Evolutionary conservation across 2,113 vertebrate genomes (phyloP), one percentile per base, ranked within the genome.

Genomic region (Dicrurus megarhynchus): DNA sequence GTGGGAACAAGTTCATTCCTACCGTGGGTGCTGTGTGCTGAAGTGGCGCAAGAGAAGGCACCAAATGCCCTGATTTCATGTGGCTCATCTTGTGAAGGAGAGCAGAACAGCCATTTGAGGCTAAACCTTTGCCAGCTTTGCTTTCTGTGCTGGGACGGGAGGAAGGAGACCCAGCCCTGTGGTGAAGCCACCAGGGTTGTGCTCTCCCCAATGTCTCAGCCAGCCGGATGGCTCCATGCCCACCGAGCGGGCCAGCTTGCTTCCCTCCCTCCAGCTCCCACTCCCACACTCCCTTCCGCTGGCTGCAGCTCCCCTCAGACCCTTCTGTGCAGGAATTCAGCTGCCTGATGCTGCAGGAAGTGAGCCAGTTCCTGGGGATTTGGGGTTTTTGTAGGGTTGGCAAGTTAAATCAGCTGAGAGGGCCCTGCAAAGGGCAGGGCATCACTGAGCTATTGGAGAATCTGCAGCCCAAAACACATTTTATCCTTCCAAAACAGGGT

Each of bases 211-310:
- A 0, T 9, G 28, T 65, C 85, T 87, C 61, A 87, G 60, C 49
- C 60, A 52, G 73, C 39, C 3, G 1, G n/a, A 12, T 90, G 86
- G 94, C 90, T 91, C 76, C 1, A 1, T 91, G 94, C 92, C 87
- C 42, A 20, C 61, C 0, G 0, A 57, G n/a, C 15, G 0, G 74
- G 35, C 90, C n/a, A 26, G 59, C 91, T 83, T 8, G 11, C 80
- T 93, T 85, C 65, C 20, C 37, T 78, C 75, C 37, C 55, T 94
- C 73, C 53, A 42, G 64, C 88, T 96, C 84, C 89, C 44, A 24
- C 92, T 96, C 94, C 94, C 84, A 94, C 87, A 1, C 78, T 95
- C 47, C 74, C 90, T 96, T 93, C 94, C 2, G 35, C 84, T 77
- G 7, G 73, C 88, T 86, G 56, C 16, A 3, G 73, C 70, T 94